Evolutionary conservation across 2,888 invertebrate species (phyloP), one percentile per base, ranked within the genome.

Genomic region (Acrobeloides nanus): DNA sequence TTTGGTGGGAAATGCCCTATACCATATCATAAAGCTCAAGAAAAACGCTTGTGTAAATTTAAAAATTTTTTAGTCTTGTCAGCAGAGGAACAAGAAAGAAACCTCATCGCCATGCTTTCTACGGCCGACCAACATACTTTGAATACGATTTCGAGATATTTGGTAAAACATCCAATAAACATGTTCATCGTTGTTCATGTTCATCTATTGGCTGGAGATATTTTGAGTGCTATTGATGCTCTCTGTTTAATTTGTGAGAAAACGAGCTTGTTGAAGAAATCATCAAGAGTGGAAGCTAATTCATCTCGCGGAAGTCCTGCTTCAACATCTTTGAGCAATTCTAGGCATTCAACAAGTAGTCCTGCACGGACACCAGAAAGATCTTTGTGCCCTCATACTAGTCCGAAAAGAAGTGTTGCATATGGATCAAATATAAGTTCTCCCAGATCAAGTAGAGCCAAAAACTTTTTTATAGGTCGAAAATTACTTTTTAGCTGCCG

Each of bases 121-220:
- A 44, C 35, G 25, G 45, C 53, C n/a, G 44, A 55, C 23, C 54
- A 54, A 37, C 25, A 34, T 15, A 38, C 54, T 12, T 26, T 54
- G n/a, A 44, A 40, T 26, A 26, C 38, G 8, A 29, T 55, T 24
- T 54, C 54, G 15, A 46, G 54, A 15, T 55, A 46, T 27, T 44
- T 54, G 15, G 24, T 33, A 6, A 54, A 48, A 27, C 47, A 54
- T 23, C 53, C 47, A 1, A 32, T 44, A 29, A n/a, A 21, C n/a
- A 50, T 49, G 15, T 48, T 48, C 35, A 18, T 32, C 7, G 41
- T 20, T 5, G 38, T 35, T 7, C 23, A 40, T 12, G 31, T 34
- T 23, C 26, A 48, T 18, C 32, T 50, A 12, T 17, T 26, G 10
- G 35, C 50, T 21, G 50, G 50, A 6, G 53, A 50, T 27, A 18